Evolutionary conservation across 1,140 invertebrate species (phyloP).

Genomic region (Drosophila lacteicornis): DNA sequence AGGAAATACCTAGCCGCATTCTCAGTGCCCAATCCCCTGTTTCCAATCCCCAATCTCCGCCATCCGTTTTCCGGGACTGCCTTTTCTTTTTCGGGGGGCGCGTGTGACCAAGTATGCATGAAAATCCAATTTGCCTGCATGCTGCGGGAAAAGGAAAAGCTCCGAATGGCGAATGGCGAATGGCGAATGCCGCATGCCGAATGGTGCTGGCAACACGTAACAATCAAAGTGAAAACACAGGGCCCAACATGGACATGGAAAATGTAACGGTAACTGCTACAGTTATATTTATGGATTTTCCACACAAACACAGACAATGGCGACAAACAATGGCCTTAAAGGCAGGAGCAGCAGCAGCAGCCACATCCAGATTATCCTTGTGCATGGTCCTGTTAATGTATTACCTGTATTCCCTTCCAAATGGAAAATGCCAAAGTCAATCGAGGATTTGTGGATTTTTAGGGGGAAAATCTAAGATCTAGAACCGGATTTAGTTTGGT

Average conservation of each 20-base stretch:
- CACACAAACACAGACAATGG: conserved; percentile 14
- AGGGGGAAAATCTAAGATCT: not conserved
- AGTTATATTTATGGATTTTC: conserved; percentile 71
- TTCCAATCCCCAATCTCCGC: conserved; percentile 11
- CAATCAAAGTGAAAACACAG: conserved; percentile 79
- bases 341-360: not conserved
- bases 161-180: not conserved
- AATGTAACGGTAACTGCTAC: conserved; percentile 36
- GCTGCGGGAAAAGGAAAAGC: conserved; percentile 22
- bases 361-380: conserved; percentile 21
- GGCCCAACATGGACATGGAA: conserved; percentile 29
- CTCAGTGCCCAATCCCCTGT: not conserved
- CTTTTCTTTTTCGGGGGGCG: conserved; percentile 34
- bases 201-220: conserved; percentile 66
- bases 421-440: conserved; percentile 19
- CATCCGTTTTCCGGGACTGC: conserved; percentile 11
- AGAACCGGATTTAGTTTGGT: not conserved
- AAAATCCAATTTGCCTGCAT: conserved; percentile 80
- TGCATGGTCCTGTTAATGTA: conserved; percentile 16
- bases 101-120: conserved; percentile 81
- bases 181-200: conserved; percentile 5
- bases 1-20: not conserved
- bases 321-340: conserved; percentile 27
- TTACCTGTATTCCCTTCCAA: conserved; percentile 14
- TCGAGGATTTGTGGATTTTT: not conserved